Evolutionary conservation across 2,888 invertebrate genomes (phyloP).

Genomic region (Phrixothrix hirtus): DNA sequence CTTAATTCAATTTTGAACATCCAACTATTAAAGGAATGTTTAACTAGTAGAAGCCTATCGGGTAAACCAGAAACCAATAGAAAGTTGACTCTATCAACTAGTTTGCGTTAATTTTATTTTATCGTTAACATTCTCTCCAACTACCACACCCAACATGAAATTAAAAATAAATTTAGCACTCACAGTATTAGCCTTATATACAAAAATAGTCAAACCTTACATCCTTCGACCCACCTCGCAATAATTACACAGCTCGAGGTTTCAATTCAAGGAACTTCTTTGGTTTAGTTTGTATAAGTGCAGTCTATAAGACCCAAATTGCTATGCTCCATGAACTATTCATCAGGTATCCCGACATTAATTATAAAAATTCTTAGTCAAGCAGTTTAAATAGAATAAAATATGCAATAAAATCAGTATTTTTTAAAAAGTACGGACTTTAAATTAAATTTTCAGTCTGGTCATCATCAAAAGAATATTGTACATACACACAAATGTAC

Average conservation of each 20-base stretch:
- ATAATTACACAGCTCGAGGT: slow-evolving; percentile 30
- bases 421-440: slow-evolving; percentile 1
- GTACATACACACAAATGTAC: neutral
- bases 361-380: slow-evolving; percentile 24
- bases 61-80: slow-evolving; percentile 6
- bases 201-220: slow-evolving; percentile 27
- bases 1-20: too few relatives aligned
- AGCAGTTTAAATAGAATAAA: slow-evolving; percentile 9
- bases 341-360: slow-evolving; percentile 22
- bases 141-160: slow-evolving; percentile 35
- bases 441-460: neutral
- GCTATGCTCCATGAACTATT: slow-evolving; percentile 18
- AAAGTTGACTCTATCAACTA: slow-evolving; percentile 15
- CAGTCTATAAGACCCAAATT: slow-evolving; percentile 21
- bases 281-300: slow-evolving; percentile 21
- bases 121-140: slow-evolving; percentile 32
- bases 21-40: too few relatives aligned
- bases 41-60: neutral
- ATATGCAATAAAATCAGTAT: slow-evolving; percentile 20
- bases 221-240: slow-evolving; percentile 34
- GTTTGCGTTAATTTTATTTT: slow-evolving; percentile 32
- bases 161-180: slow-evolving; percentile 25
- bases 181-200: slow-evolving; percentile 10
- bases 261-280: slow-evolving; percentile 12
- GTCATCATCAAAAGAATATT: neutral